These are phyloP conservation scores for Lycopodina hypogea DNA, from an alignment of 37 sponge, comb jelly and placozoan genomes.

Conservation along the genomic window DNA sequence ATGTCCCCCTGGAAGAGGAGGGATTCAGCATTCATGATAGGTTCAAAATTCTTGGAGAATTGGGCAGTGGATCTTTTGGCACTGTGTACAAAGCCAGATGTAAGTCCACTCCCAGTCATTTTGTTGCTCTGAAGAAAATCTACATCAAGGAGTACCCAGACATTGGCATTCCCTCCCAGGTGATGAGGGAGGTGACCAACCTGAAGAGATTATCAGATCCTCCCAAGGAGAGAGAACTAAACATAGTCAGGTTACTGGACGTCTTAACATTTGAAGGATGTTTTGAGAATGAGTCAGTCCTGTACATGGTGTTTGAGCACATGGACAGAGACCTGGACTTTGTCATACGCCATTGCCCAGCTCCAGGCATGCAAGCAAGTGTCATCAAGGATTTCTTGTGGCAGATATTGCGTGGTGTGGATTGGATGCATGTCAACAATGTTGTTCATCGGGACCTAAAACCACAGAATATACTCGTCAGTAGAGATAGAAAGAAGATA, in stretches of 20 bases:
- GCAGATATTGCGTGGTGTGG: conserved; percentile 65
- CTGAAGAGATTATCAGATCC: conserved; percentile 41
- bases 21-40: conserved; percentile 15
- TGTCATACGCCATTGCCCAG: conserved; percentile 40
- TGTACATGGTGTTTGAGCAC: conserved; percentile 73
- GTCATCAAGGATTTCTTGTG: conserved; percentile 66
- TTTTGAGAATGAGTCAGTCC: conserved; percentile 30
- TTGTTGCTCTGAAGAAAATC: conserved; percentile 67
- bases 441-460: conserved; percentile 72
- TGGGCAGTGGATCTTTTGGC: conserved; percentile 62
- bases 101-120: conserved; percentile 16
- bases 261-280: conserved; percentile 42
- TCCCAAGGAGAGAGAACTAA: neutral
- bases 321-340: conserved; percentile 72
- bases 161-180: conserved; percentile 38
- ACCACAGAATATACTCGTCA: conserved; percentile 77
- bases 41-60: conserved; percentile 42
- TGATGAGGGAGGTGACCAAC: conserved; percentile 59
- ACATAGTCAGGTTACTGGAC: conserved; percentile 39
- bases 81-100: conserved; percentile 58
- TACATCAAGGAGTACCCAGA: conserved; percentile 35
- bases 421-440: conserved; percentile 60
- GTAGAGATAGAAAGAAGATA: conserved; percentile 45
- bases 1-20: neutral
- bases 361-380: conserved; percentile 39